Evolutionary conservation across 37 sponge, comb jelly and placozoan genomes (phyloP), one percentile per base, ranked within the genome.

Genomic region (Ianthella basta): DNA sequence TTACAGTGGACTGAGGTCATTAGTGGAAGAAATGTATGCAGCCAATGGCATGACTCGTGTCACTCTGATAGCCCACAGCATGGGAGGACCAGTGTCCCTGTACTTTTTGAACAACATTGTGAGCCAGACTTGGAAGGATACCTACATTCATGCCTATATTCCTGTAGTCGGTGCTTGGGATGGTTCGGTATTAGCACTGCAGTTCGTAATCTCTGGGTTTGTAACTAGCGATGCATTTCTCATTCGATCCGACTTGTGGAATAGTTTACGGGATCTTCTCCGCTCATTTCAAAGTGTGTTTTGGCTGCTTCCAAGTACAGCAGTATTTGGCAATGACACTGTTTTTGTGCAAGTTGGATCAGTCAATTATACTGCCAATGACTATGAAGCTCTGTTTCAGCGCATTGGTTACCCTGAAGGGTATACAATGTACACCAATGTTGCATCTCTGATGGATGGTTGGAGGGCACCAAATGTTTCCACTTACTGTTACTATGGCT

Each of bases 401-500:
- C 50, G 3, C 50, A 44, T 44, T 8, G 34, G 85, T 2, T 60
- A 69, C 0, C 59, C 86, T 2, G 55, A 85, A 23, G 95, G 92
- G 0, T 41, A 23, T 36, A 32, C 30, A 30, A 82, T 84, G 72
- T 84, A 82, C 53, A 88, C 68, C 30, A 70, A 35, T 13, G 80
- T 86, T 23, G 19, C 44, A 20, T 41, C 57, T 14, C 16, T 89
- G 25, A 89, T 86, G 27, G 68, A 50, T 30, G 84, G 68, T 37
- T 88, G 36, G 15, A 23, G 59, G 5, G 85, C 85, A 10, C 92
- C 94, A 14, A 80, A 79, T 27, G 94, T 94, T 2, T 59, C 89
- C 25, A 84, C 86, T 10, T 80, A 87, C 64, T 96, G 97, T 44
- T 56, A 89, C 16, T 88, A 96, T 81, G 94, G 97, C 23, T 38